These are phyloP conservation scores for Tachycineta bicolor DNA, from an alignment of 2,113 vertebrate genomes.

Conservation along the genomic window DNA sequence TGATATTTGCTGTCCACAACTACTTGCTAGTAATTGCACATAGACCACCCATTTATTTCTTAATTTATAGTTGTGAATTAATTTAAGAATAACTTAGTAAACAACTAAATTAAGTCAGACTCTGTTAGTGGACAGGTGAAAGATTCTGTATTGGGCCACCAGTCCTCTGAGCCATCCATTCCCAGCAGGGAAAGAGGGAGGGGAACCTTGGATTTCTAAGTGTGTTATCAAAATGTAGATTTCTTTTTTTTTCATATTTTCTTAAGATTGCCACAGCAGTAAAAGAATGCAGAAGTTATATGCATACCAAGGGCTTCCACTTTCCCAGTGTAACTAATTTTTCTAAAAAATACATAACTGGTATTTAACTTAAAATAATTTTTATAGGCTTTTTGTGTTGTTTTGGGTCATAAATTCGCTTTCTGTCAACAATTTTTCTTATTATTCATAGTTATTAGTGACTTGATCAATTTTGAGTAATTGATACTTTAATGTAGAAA, in stretches of 20 bases:
- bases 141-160: slow-evolving; percentile 53
- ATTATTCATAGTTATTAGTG: slow-evolving; percentile 6
- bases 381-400: slow-evolving; percentile 16
- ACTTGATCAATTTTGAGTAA: not conserved
- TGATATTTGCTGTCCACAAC: slow-evolving; percentile 12
- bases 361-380: slow-evolving; percentile 57
- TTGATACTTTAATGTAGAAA: slow-evolving; percentile 30
- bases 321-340: slow-evolving; percentile 46
- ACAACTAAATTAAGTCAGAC: slow-evolving; percentile 19
- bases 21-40: not conserved
- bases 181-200: not conserved
- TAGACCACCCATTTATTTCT: slow-evolving; percentile 52
- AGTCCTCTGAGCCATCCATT: slow-evolving; percentile 69
- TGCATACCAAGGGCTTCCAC: slow-evolving; percentile 13
- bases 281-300: slow-evolving; percentile 30
- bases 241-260: not conserved
- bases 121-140: slow-evolving; percentile 45
- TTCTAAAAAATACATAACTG: slow-evolving; percentile 58
- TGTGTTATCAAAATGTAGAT: slow-evolving; percentile 1
- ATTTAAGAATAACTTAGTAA: not conserved
- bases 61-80: slow-evolving; percentile 1
- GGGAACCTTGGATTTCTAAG: slow-evolving; percentile 5
- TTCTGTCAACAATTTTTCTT: not conserved
- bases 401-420: slow-evolving; percentile 26
- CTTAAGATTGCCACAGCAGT: not conserved